These are phyloP conservation scores for Torymus aiolomorphi DNA, from an alignment of 2,888 invertebrate species.

Conservation along the genomic window DNA sequence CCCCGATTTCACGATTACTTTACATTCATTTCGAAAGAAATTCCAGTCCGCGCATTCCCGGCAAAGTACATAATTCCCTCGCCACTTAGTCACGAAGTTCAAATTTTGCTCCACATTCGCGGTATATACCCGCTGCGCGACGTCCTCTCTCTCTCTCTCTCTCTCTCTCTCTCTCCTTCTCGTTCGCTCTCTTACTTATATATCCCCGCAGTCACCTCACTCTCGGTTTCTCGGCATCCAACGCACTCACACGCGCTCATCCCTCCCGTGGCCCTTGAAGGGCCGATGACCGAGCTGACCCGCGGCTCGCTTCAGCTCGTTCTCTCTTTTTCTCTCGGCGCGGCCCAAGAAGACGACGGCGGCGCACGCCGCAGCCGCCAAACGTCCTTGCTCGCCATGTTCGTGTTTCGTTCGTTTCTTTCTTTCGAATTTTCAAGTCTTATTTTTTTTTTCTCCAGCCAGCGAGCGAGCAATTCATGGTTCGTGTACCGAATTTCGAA, in stretches of 20 bases:
- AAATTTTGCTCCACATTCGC: neutral
- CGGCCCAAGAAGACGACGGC: conserved; percentile 2
- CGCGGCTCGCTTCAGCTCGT: conserved; percentile 60
- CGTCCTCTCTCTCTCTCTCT: too few species aligned
- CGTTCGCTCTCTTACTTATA: too few species aligned
- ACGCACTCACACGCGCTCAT: neutral
- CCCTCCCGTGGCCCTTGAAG: conserved; percentile 56
- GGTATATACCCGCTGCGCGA: neutral
- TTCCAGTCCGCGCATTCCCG: too few species aligned
- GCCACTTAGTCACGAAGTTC: too few species aligned
- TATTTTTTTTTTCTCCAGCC: too few species aligned
- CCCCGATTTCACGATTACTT: too few species aligned
- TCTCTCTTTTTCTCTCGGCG: conserved; percentile 11
- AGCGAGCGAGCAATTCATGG: too few species aligned
- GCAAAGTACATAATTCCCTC: too few species aligned
- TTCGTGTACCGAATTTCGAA: too few species aligned
- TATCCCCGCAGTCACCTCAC: neutral
- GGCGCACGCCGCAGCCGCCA: neutral
- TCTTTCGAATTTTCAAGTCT: too few species aligned
- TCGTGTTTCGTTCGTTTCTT: neutral
- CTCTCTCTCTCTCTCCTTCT: too few species aligned
- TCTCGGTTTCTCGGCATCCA: conserved; percentile 35
- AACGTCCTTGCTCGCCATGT: conserved; percentile 26
- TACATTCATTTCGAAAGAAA: too few species aligned
- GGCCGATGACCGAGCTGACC: conserved; percentile 73